phyloP scores from a whole-genome alignment of 1,140 invertebrate species.

The Cecropterus lyciades region DNA sequence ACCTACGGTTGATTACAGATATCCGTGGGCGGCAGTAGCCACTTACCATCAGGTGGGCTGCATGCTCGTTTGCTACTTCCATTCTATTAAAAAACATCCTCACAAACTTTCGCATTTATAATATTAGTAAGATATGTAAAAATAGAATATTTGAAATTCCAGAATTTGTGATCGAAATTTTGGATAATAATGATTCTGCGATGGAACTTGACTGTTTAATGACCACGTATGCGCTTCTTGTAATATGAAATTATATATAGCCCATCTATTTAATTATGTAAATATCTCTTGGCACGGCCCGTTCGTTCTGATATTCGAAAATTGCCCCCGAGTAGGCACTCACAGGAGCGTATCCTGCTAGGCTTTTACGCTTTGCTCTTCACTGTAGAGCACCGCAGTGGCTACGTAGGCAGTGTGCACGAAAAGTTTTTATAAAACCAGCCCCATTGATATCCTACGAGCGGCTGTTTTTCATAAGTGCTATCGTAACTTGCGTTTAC shows the following conservation, averaged over 20 bases:
- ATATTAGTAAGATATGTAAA: too few species aligned
- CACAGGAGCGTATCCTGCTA: neutral
- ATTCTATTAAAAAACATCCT: too few species aligned
- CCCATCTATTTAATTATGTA: neutral
- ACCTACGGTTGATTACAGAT: too few species aligned
- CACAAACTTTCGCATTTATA: too few species aligned
- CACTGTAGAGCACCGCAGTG: neutral
- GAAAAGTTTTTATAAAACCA: slow-evolving; percentile 12
- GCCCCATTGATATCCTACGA: slow-evolving; percentile 8
- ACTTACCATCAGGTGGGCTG: too few species aligned
- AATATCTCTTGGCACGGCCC: neutral
- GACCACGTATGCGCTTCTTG: too few species aligned
- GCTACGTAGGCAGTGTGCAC: neutral
- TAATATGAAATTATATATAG: neutral
- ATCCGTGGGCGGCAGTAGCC: too few species aligned
- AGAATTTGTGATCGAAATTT: neutral
- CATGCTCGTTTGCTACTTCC: too few species aligned
- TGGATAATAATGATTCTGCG: too few species aligned
- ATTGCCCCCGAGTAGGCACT: slow-evolving; percentile 1
- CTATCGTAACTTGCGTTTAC: slow-evolving; percentile 21
- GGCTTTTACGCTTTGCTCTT: slow-evolving; percentile 10
- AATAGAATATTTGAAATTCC: too few species aligned
- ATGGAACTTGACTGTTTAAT: too few species aligned
- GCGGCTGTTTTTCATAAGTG: slow-evolving; percentile 19
- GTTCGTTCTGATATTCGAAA: neutral